Evolutionary conservation across 2,797 vertebrate species (phyloP), one percentile per base, ranked within the genome.

Genomic region (Phylloscopus collybita): DNA sequence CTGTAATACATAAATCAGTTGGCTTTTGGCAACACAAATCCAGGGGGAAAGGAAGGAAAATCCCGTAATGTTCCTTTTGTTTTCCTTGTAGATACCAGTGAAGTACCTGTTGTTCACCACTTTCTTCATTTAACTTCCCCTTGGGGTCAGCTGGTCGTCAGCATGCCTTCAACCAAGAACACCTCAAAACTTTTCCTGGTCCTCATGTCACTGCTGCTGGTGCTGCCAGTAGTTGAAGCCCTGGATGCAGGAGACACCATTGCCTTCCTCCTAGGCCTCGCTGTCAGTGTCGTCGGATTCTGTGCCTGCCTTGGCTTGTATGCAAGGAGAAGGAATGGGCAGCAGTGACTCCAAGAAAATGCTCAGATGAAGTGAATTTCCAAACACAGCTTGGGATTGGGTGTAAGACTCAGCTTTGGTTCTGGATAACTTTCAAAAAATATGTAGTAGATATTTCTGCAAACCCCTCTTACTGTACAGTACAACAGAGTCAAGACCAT

Each of bases 241-340:
- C 97, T 99, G 92, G 99, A 99, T 5, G 95, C 98, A 4, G 99
- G 99, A 40, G 99, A 99, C 91, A 98, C 98, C 2, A 71, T 99
- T 6, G 99, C 99, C 25, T 97, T 99, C 72, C 95, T 99, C 22
- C 80, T 99, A n/a, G 98, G 98, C 50, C 96, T 98, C 15, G 61
- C 98, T 64, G 62, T 99, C 75, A 97, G 98, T 21, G 79, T 98
- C 30, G 83, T 99, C 10, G 99, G 99, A 10, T 97, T 99, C 70
- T 99, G 99, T 88, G 99, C 98, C 88, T 99, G 98, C 83, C 97
- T 99, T 38, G 99, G 99, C 59, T 98, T 99, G 94, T 99, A 99
- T 45, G 98, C 99, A 16, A 98, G 99, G 92, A 98, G 96, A 93
- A 98, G 98, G 93, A 98, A 98, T 81, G 98, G 97, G 51, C 98